A percentile compares a stretch with the other conserved stretches of the same genome.
These are phyloP conservation scores for Agriotes lineatus DNA, from an alignment of 2,888 invertebrate species.

Conservation along the genomic window DNA sequence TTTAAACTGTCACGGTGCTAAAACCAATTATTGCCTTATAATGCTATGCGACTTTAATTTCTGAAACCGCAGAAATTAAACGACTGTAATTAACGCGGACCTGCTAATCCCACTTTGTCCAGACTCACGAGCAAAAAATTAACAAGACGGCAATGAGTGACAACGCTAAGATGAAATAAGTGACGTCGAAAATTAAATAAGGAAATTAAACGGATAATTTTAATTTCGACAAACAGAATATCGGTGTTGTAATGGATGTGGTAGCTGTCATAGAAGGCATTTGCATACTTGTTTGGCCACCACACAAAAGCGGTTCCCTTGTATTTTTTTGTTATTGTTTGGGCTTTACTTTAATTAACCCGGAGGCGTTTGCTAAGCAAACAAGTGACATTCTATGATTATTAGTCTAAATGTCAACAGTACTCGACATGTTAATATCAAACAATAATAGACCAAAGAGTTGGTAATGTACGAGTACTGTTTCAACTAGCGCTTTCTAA, in stretches of 20 bases:
- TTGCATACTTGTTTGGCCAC: slow-evolving; percentile 5
- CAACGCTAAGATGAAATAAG: slow-evolving; percentile 17
- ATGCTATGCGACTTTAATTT: not conserved
- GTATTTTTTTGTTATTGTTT: too few relatives aligned
- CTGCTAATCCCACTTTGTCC: not conserved
- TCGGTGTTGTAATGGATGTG: not conserved
- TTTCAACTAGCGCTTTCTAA: too few relatives aligned
- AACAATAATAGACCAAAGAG: too few relatives aligned
- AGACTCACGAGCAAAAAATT: not conserved
- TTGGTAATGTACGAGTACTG: too few relatives aligned
- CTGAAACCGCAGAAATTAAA: not conserved
- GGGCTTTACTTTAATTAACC: too few relatives aligned
- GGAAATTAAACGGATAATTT: slow-evolving; percentile 3
- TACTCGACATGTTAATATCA: too few relatives aligned
- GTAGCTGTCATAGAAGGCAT: not conserved
- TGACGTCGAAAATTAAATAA: not conserved
- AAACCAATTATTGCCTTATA: not conserved
- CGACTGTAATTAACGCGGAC: not conserved
- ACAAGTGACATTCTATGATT: too few relatives aligned
- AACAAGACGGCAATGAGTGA: not conserved
- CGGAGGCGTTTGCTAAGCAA: too few relatives aligned
- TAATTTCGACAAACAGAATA: not conserved
- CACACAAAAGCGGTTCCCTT: too few relatives aligned
- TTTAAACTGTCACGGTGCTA: not conserved
- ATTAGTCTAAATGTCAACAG: too few relatives aligned